phyloP scores from a whole-genome alignment of 2,797 vertebrate species.

The Hippoglossus hippoglossus region DNA sequence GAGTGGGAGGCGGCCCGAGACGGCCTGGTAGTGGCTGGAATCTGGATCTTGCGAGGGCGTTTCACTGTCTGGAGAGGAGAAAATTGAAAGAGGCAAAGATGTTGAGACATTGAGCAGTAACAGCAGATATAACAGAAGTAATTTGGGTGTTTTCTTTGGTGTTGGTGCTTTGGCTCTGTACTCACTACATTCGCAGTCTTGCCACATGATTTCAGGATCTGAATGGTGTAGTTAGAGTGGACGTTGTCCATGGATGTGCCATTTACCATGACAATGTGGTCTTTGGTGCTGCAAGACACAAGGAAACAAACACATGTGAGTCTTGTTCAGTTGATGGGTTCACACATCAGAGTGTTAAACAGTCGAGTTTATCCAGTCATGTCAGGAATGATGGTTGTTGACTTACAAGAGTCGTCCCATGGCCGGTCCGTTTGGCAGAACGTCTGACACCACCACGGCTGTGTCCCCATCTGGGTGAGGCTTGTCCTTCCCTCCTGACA shows the following conservation, averaged over 20 bases:
- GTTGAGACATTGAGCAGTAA: background rate
- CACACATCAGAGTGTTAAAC: background rate
- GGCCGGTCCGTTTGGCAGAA: slow-evolving; percentile 91
- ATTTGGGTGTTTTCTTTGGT: background rate
- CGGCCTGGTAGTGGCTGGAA: slow-evolving; percentile 81
- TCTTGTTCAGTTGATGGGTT: slow-evolving; percentile 10
- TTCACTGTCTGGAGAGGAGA: slow-evolving; percentile 88
- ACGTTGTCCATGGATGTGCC: slow-evolving; percentile 92
- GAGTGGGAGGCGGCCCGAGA: slow-evolving; percentile 79
- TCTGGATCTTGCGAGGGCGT: slow-evolving; percentile 88
- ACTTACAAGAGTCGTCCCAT: slow-evolving; percentile 93
- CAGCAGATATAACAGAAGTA: background rate
- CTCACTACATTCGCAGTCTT: slow-evolving; percentile 92
- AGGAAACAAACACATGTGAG: slow-evolving; percentile 13
- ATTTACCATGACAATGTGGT: slow-evolving; percentile 97
- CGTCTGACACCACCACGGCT: slow-evolving; percentile 90
- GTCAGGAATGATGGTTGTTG: background rate
- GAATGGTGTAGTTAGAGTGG: slow-evolving; percentile 90
- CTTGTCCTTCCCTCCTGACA: slow-evolving; percentile 91
- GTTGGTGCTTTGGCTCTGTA: slow-evolving; percentile 20
- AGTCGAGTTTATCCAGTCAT: background rate
- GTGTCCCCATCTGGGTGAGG: slow-evolving; percentile 82
- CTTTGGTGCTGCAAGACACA: slow-evolving; percentile 84
- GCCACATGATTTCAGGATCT: slow-evolving; percentile 90
- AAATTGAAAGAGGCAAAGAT: background rate